Evolutionary conservation across 1,140 invertebrate genomes (phyloP).

Genomic region (Trypoxylus dichotomus): DNA sequence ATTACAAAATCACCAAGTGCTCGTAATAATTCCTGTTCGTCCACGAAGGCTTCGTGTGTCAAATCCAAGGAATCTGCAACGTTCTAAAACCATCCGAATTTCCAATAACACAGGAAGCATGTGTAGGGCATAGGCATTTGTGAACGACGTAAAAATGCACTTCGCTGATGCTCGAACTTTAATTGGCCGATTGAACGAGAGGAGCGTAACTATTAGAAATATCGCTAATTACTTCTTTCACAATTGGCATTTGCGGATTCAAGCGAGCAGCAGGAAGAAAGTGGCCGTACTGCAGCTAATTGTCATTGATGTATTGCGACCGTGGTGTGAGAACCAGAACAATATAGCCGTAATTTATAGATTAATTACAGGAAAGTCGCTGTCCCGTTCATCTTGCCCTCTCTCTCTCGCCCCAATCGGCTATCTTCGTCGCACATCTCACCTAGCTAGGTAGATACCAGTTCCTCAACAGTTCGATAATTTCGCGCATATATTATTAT

Average conservation of each 20-base stretch:
- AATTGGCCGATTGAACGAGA: conserved; percentile 15
- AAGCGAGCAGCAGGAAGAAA: conserved; percentile 35
- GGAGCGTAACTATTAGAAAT: conserved; percentile 31
- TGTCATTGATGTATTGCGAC: conserved; percentile 36
- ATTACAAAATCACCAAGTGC: no score
- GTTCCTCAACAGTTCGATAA: conserved; percentile 26
- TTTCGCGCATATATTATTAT: conserved; percentile 27
- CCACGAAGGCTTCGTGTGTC: no score
- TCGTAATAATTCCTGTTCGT: no score
- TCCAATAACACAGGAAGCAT: not conserved
- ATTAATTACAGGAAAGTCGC: conserved; percentile 36
- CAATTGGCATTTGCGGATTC: conserved; percentile 35
- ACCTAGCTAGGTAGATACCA: not conserved
- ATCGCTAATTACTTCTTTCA: conserved; percentile 35
- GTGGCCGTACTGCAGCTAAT: conserved; percentile 34
- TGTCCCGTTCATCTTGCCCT: conserved; percentile 26
- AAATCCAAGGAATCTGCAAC: not conserved
- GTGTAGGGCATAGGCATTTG: not conserved
- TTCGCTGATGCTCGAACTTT: not conserved
- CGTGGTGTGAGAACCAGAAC: conserved; percentile 35
- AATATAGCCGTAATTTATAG: conserved; percentile 36
- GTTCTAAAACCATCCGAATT: not conserved
- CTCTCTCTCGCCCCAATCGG: not conserved
- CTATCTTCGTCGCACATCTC: not conserved
- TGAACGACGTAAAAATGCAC: not conserved